A percentile compares a stretch with the other conserved stretches of the same genome.
phyloP scores from a whole-genome alignment of 2,113 vertebrate genomes.

The Thalassoma bifasciatum region DNA sequence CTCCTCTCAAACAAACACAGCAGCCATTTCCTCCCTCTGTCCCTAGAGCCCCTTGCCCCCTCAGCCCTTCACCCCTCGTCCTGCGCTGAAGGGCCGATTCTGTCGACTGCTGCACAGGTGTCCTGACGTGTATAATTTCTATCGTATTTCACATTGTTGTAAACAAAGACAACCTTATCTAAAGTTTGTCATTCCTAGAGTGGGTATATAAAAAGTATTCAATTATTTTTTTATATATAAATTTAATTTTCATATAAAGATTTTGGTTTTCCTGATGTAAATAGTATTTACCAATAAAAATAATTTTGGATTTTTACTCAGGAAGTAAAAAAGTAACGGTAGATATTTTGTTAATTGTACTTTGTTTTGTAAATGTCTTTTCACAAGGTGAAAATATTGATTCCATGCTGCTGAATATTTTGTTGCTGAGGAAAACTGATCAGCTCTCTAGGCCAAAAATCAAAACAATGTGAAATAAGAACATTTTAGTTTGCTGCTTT shows the following conservation, averaged over 20 bases:
- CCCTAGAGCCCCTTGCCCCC: constrained; percentile 64
- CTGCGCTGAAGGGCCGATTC: constrained; percentile 65
- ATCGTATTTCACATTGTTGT: constrained; percentile 37
- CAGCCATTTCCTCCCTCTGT: constrained; percentile 75
- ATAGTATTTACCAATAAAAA: no score
- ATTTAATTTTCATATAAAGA: background rate
- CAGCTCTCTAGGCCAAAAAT: background rate
- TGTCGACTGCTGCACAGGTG: constrained; percentile 66
- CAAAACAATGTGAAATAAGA: background rate
- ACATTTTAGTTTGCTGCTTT: constrained; percentile 2
- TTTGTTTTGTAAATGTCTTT: background rate
- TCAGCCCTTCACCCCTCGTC: constrained; percentile 13
- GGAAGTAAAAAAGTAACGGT: constrained; percentile 8
- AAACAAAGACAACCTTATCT: constrained; percentile 37
- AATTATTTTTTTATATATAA: background rate
- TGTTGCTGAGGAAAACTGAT: background rate
- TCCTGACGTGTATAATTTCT: constrained; percentile 63
- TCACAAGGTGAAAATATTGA: background rate
- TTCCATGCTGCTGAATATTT: background rate
- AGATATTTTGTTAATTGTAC: background rate
- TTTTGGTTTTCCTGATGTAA: no score
- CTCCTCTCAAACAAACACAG: constrained; percentile 76
- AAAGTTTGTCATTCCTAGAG: background rate
- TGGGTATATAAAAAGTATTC: background rate
- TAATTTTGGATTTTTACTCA: background rate